phyloP scores from a whole-genome alignment of 2,888 invertebrate species.

The Agonopterix alstromeriana region DNA sequence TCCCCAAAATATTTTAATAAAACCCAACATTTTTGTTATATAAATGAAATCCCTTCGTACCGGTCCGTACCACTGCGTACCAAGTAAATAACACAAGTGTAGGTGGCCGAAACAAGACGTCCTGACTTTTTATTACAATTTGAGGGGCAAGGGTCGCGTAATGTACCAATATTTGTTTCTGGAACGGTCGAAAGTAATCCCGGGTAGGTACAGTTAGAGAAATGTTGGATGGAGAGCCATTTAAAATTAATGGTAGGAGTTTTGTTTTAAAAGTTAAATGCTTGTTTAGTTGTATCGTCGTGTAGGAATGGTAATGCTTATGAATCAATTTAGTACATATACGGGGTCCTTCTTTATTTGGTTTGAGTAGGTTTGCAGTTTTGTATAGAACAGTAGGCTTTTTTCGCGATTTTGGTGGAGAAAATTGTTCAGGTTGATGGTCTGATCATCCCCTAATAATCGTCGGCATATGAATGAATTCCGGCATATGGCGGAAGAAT shows the following conservation, averaged over 20 bases:
- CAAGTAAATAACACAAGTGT: conserved; percentile 17
- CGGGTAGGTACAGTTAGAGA: not conserved
- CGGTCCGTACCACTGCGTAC: conserved; percentile 8
- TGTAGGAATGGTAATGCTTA: no score
- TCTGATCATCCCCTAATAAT: no score
- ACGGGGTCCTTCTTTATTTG: no score
- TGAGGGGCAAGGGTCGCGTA: conserved; percentile 35
- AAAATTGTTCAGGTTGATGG: no score
- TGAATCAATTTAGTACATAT: no score
- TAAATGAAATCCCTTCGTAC: conserved; percentile 37
- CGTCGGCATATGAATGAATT: no score
- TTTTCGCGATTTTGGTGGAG: no score
- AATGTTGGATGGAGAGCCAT: not conserved
- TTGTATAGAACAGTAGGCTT: no score
- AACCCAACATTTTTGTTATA: conserved; percentile 39
- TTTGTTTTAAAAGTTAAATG: no score
- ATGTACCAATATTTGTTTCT: conserved; percentile 47
- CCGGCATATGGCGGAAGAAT: no score
- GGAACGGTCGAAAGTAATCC: conserved; percentile 6
- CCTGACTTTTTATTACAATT: conserved; percentile 46
- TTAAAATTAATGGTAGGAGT: not conserved
- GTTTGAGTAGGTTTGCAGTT: no score
- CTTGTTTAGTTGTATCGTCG: no score
- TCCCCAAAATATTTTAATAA: conserved; percentile 33
- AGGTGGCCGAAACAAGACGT: conserved; percentile 37